Conservation (phyloP, 2,113 vertebrate species). For the Grallaria varia region DNA sequence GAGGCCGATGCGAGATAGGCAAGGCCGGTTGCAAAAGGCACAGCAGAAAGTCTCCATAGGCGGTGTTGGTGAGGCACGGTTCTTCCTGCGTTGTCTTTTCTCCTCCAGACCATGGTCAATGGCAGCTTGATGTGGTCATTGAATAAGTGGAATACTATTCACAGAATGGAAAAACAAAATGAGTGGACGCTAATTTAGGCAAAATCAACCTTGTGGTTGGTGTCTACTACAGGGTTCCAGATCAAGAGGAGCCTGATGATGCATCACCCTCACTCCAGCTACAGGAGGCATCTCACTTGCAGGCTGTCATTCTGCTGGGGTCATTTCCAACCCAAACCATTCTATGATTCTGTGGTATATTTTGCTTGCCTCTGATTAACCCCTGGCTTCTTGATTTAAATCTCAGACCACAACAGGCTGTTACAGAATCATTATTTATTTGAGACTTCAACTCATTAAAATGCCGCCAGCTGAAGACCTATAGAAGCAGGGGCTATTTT, state of each 20-base stretch:
- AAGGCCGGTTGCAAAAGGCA: too few relatives aligned
- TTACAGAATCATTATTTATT: constrained; percentile 5
- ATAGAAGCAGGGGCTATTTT: constrained; percentile 19
- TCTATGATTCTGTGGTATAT: background rate
- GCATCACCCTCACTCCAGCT: background rate
- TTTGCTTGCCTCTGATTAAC: background rate
- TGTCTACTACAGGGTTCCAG: fast-evolving
- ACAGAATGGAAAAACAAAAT: background rate
- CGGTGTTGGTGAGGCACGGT: too few relatives aligned
- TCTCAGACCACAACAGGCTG: background rate
- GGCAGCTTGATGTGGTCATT: background rate
- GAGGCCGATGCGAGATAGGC: too few relatives aligned
- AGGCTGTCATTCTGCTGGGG: background rate
- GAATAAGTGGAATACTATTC: background rate
- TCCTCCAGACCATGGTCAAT: background rate
- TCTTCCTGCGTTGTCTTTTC: too few relatives aligned
- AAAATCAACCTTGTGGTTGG: background rate
- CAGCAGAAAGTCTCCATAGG: too few relatives aligned
- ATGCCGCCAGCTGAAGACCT: constrained; percentile 16
- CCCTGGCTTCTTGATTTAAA: background rate
- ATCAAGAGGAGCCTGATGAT: background rate
- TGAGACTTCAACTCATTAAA: background rate
- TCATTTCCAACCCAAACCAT: background rate
- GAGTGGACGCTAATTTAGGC: background rate
- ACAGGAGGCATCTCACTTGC: too few relatives aligned